Conservation (phyloP, 2,888 invertebrate genomes). For the Caenorhabditis sinica region DNA sequence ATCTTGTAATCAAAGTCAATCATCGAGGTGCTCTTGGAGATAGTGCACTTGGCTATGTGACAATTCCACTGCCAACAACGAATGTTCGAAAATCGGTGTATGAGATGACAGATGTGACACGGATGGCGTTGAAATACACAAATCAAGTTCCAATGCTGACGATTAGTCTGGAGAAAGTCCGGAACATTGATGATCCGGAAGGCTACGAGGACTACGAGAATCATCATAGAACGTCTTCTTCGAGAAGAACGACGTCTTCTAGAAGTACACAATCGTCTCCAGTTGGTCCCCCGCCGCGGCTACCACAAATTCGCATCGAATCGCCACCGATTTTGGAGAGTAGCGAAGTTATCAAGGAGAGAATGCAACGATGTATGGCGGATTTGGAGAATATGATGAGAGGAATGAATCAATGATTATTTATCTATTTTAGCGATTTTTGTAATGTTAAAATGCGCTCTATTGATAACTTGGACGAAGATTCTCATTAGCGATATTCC, state of each 20-base stretch:
- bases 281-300: background rate
- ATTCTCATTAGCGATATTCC: too few species aligned
- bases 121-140: conserved; percentile 38
- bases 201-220: conserved; percentile 4
- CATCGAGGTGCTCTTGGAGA: conserved; percentile 61
- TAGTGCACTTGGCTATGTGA: conserved; percentile 65
- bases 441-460: background rate
- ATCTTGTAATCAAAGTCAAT: conserved; percentile 70
- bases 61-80: conserved; percentile 57
- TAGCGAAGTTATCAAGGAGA: conserved; percentile 46
- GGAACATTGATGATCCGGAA: conserved; percentile 25
- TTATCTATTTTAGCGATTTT: background rate
- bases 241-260: background rate
- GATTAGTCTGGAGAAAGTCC: conserved; percentile 42
- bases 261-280: conserved; percentile 25
- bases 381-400: conserved; percentile 52
- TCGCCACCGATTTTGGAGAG: conserved; percentile 54
- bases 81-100: conserved; percentile 39
- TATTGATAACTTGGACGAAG: too few species aligned
- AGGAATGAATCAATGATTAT: conserved; percentile 21
- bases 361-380: conserved; percentile 45
- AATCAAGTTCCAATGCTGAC: conserved; percentile 60
- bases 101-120: conserved; percentile 67
- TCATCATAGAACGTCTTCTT: background rate
- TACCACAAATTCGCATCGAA: conserved; percentile 3